phyloP scores from a whole-genome alignment of 1,140 invertebrate genomes.

The Dryas iulia region DNA sequence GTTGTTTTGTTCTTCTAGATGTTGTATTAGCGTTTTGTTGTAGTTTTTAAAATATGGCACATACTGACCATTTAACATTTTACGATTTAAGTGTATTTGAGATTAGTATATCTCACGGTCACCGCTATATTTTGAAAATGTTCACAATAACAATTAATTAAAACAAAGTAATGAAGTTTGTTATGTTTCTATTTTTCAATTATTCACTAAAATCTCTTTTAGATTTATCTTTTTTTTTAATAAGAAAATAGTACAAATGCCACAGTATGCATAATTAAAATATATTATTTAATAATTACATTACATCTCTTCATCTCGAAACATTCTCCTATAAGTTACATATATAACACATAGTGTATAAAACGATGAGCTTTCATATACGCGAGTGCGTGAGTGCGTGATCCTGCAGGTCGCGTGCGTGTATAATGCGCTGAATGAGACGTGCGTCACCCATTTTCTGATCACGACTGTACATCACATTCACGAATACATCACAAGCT shows the following conservation, averaged over 20 bases:
- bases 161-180: no score
- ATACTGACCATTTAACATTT: no score
- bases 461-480: conserved; percentile 21
- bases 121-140: no score
- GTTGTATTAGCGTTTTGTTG: not conserved
- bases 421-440: conserved; percentile 31
- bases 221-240: no score
- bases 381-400: conserved; percentile 26
- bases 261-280: no score
- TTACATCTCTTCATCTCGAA: not conserved
- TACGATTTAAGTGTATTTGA: no score
- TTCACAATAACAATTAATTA: no score
- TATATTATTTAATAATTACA: no score
- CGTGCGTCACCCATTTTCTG: conserved; percentile 31
- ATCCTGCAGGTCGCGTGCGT: conserved; percentile 31
- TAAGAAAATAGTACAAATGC: no score
- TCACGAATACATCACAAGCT: not conserved
- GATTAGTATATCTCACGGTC: no score
- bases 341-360: not conserved
- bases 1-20: not conserved
- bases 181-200: no score
- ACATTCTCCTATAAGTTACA: not conserved
- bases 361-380: conserved; percentile 26
- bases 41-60: not conserved
- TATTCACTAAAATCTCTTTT: no score